Evolutionary conservation across 1,140 invertebrate species (phyloP).

Genomic region (Eubasilissa regina): DNA sequence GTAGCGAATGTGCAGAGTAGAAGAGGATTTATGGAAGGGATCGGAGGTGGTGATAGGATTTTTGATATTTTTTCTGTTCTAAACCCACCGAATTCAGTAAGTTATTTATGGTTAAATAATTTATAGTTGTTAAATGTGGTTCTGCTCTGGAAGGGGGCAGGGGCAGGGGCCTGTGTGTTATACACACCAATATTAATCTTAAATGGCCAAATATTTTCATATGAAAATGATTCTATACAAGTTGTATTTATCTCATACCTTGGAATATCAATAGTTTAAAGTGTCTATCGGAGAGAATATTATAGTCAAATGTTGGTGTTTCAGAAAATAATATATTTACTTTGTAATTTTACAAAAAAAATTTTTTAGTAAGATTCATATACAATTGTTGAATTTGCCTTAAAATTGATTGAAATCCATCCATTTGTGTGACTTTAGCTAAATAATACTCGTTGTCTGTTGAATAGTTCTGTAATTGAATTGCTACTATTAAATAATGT

Average conservation of each 20-base stretch:
- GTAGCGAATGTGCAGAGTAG: slow-evolving; percentile 15
- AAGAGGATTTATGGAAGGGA: neutral
- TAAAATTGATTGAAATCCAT: slow-evolving; percentile 28
- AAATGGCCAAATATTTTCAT: slow-evolving; percentile 38
- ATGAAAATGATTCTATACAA: neutral
- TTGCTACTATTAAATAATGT: too few relatives aligned
- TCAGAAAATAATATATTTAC: too few relatives aligned
- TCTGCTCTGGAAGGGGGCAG: neutral
- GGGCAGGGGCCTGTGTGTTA: slow-evolving; percentile 31
- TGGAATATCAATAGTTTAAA: neutral
- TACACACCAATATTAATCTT: slow-evolving; percentile 12
- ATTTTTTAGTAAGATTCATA: slow-evolving; percentile 15
- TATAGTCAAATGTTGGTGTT: neutral
- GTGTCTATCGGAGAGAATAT: neutral
- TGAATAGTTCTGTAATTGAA: too few relatives aligned
- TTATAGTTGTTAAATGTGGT: slow-evolving; percentile 46
- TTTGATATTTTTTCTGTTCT: slow-evolving; percentile 38
- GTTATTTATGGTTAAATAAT: slow-evolving; percentile 52
- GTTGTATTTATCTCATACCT: slow-evolving; percentile 5
- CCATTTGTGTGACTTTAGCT: slow-evolving; percentile 23
- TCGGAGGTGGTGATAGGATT: slow-evolving; percentile 23
- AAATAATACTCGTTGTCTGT: neutral
- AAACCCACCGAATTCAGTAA: slow-evolving; percentile 58
- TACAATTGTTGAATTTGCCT: slow-evolving; percentile 30
- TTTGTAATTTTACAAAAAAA: too few relatives aligned